Evolutionary conservation across 2,888 invertebrate genomes (phyloP), one percentile per base, ranked within the genome.

Genomic region (Drosophila prostipennis): DNA sequence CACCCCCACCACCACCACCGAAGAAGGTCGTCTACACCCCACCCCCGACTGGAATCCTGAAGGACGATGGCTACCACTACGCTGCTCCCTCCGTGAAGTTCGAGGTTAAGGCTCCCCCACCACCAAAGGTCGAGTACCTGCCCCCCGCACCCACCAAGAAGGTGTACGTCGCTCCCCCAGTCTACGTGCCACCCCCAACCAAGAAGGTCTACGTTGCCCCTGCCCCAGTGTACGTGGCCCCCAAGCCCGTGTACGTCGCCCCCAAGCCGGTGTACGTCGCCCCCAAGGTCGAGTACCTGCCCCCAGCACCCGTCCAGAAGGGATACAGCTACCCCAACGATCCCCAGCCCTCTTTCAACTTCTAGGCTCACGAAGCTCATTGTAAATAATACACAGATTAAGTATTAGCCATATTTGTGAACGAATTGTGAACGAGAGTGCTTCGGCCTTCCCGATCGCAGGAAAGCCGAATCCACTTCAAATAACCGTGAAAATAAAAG

Each of bases 301-400:
- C 65, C 19, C 59, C 26, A 26, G 26, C 26, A 26, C 26, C 72
- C 37, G 48, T 54, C 26, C 32, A 72, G 34, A 72, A 69, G 55
- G 90, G 91, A 29, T 90, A 90, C 73, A 77, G 67, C 74, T 90
- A 90, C 65, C 91, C 91, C 76, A 90, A 90, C 78, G 65, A 90
- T 56, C 90, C 90, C 48, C 79, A 89, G 60, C 90, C 90, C 58
- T 78, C 91, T 10, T 90, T 90, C 77, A 39, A 61, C 16, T 90
- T 71, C 69, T 91, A 90, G 81, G 74, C 55, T 40, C 29, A 19
- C 40, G 63, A 43, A 26, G 23, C 49, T 58, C 72, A n/a, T 58
- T 74, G 58, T 74, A 87, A 72, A 76, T 58, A 70, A 76, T 58
- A 70, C 45, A 60, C 42, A 51, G 59, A 68, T 83, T 16, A 87